Evolutionary conservation across 53 echinoderm and acorn worm genomes (phyloP), one percentile per base, ranked within the genome.

Genomic region (Holothuria leucospilota): DNA sequence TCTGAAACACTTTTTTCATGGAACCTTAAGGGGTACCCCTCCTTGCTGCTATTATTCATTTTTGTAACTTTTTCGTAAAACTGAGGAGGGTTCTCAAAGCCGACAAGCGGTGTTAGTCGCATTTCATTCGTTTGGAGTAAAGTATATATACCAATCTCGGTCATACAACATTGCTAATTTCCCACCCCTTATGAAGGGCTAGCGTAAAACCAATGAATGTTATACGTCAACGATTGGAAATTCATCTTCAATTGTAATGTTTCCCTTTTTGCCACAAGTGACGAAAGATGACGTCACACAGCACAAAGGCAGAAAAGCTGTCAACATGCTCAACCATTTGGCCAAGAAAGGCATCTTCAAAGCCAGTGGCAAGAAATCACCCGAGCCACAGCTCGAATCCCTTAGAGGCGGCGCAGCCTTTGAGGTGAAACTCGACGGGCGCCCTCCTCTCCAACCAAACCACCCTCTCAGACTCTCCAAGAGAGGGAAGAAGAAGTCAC

Each of bases 271-370:
- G 56, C 18, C 15, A 56, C 5, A 5, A 56, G 56, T 56, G 56
- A 56, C 56, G 7, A 72, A 46, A 23, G 21, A 20, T 38, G 72
- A 46, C 72, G 23, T 72, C 38, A 72, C 39, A 8, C 29, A 42
- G 42, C 39, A 39, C 11, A 72, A 20, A 39, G 72, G 72, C 72
- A 72, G 40, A 42, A 39, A n/a, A 39, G 42, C 72, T 72, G 72
- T 72, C 72, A 72, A 72, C 40, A 72, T 72, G 72, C 72, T 72
- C 72, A 46, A 72, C 20, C 72, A 72, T 72, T 10, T 72, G 14
- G 39, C 39, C 72, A 39, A 72, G 39, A 30, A 72, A 46, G 72
- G 72, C 20, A 72, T 72, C 39, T 72, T 72, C 8, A 30, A 38
- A 39, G 34, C 20, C 39, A 39, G 72, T 23, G n/a, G 34, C 6